These are phyloP conservation scores for Odontamblyopus lacepedii DNA, from an alignment of 2,797 vertebrate genomes.

Conservation along the genomic window DNA sequence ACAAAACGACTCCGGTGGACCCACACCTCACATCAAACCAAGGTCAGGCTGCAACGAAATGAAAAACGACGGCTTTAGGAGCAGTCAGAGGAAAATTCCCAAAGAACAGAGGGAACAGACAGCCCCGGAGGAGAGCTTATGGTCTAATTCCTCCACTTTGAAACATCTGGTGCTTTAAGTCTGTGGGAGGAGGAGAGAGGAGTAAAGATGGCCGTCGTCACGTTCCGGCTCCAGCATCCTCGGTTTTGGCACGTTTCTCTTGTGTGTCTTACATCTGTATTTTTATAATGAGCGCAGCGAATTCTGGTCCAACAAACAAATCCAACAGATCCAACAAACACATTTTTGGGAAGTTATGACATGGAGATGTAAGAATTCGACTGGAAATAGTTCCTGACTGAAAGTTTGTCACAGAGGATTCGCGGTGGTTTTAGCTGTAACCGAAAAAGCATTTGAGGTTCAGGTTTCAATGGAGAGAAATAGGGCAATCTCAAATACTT, in stretches of 20 bases:
- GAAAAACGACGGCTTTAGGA: constrained; percentile 56
- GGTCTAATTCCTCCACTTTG: constrained; percentile 55
- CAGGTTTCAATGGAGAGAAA: neutral
- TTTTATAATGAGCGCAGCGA: neutral
- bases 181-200: constrained; percentile 32
- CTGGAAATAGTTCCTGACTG: neutral
- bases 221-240: neutral
- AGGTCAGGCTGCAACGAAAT: constrained; percentile 43
- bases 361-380: neutral
- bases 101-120: constrained; percentile 30
- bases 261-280: neutral
- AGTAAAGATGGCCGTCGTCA: neutral
- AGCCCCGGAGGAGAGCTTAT: constrained; percentile 51
- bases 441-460: neutral
- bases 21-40: constrained; percentile 14
- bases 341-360: neutral
- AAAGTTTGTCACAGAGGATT: neutral
- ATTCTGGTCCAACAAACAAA: neutral
- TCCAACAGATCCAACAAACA: neutral
- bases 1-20: constrained; percentile 23
- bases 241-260: neutral
- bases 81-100: constrained; percentile 46
- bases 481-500: neutral
- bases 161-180: constrained; percentile 55
- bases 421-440: neutral